These are phyloP conservation scores for Distichodus sexfasciatus DNA, from an alignment of 2,797 vertebrate species.

Conservation along the genomic window DNA sequence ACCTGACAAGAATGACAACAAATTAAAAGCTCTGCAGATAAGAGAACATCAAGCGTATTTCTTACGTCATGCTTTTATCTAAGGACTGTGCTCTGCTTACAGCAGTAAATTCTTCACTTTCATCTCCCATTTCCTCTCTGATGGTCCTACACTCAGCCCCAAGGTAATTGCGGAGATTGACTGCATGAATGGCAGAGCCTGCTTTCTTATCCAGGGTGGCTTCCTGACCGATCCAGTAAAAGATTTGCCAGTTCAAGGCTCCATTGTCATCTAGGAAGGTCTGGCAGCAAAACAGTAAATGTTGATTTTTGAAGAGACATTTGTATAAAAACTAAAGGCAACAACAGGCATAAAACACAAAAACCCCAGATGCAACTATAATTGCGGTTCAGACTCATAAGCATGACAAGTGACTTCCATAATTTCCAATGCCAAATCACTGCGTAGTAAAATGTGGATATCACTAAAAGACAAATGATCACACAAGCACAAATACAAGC, in stretches of 20 bases:
- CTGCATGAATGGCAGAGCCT: conserved; percentile 90
- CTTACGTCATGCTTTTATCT: background rate
- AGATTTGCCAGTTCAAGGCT: conserved; percentile 90
- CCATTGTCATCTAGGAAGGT: conserved; percentile 90
- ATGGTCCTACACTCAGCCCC: conserved; percentile 90
- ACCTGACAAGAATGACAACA: conserved; percentile 69
- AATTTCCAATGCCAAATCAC: no score
- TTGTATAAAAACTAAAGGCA: no score
- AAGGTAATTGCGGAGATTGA: conserved; percentile 94
- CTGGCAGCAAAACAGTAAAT: conserved; percentile 66
- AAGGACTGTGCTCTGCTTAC: background rate
- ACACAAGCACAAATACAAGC: no score
- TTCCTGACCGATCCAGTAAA: conserved; percentile 96
- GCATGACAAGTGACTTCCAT: no score
- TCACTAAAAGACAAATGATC: no score
- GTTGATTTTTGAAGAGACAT: no score
- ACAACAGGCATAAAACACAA: background rate
- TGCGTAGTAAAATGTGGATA: no score
- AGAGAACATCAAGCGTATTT: background rate
- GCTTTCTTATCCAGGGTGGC: conserved; percentile 96
- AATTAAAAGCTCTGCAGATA: background rate
- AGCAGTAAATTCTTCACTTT: conserved; percentile 89
- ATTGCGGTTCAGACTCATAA: no score
- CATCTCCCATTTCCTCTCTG: conserved; percentile 97
- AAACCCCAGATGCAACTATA: no score